A percentile compares a stretch with the other conserved stretches of the same genome.
Conservation (phyloP, 1,140 invertebrate genomes). For the Procambarus virginalis region DNA sequence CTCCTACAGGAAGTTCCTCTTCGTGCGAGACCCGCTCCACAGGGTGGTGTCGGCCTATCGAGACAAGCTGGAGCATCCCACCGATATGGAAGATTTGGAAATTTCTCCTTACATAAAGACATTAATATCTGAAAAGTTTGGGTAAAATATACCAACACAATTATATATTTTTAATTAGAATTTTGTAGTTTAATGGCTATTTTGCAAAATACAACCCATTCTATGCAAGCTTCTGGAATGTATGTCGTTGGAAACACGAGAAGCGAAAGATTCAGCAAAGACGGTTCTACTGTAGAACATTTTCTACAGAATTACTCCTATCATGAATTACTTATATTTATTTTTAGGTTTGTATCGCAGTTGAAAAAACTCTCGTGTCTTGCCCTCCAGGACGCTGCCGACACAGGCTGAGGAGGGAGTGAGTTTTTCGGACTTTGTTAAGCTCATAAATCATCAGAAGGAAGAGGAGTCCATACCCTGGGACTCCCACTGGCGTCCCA, state of each 20-base stretch:
- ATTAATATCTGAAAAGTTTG: not conserved
- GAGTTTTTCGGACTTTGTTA: not conserved
- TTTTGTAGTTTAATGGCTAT: too few species aligned
- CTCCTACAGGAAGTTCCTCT: conserved; percentile 20
- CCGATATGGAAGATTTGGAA: not conserved
- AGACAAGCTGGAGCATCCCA: not conserved
- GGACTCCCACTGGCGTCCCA: not conserved
- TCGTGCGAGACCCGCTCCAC: not conserved
- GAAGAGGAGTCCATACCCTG: not conserved
- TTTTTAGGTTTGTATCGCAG: too few species aligned
- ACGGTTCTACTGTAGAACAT: too few species aligned
- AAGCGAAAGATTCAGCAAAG: too few species aligned
- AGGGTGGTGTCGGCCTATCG: conserved; percentile 9
- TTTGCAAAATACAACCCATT: too few species aligned
- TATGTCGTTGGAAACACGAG: too few species aligned
- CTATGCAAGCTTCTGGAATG: too few species aligned
- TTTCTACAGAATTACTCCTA: too few species aligned
- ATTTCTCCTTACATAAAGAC: not conserved
- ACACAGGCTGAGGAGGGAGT: not conserved
- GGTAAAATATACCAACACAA: not conserved
- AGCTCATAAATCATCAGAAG: not conserved
- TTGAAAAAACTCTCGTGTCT: too few species aligned
- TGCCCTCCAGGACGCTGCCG: not conserved
- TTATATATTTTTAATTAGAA: too few species aligned
- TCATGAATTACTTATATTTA: too few species aligned